These are phyloP conservation scores for Rhincodon typus DNA, from an alignment of 2,797 vertebrate species.

Conservation along the genomic window DNA sequence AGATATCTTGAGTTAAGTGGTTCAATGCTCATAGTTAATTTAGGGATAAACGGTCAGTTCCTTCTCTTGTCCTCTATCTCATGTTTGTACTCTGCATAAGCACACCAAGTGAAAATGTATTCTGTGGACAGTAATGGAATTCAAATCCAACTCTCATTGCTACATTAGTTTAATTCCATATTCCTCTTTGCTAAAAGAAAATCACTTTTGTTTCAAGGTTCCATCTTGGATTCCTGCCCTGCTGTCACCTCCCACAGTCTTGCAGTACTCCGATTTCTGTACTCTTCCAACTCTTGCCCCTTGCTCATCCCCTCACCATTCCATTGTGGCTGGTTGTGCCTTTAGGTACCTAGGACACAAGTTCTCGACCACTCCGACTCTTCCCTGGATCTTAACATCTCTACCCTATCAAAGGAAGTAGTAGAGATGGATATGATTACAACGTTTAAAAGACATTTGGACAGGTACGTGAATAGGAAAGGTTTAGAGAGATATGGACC, in stretches of 20 bases:
- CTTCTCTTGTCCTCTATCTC: constrained; percentile 40
- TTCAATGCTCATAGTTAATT: neutral
- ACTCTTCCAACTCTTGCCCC: neutral
- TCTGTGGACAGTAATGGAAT: constrained; percentile 61
- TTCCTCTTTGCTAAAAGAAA: neutral
- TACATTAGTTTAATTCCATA: neutral
- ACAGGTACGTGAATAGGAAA: too few relatives aligned
- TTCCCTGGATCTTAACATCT: neutral
- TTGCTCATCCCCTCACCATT: neutral
- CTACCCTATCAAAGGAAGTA: too few relatives aligned
- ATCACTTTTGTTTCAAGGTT: neutral
- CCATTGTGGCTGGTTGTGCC: neutral
- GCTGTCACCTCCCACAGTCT: neutral
- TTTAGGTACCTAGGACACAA: neutral
- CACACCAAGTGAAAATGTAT: constrained; percentile 45
- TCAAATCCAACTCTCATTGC: neutral
- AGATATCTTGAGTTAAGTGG: too few relatives aligned
- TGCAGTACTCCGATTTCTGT: neutral
- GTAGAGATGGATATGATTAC: too few relatives aligned
- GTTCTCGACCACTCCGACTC: neutral
- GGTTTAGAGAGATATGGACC: too few relatives aligned
- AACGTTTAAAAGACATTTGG: too few relatives aligned
- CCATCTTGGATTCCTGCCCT: neutral
- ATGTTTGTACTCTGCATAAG: constrained; percentile 48
- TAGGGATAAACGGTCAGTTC: neutral